Evolutionary conservation across 2,113 vertebrate genomes (phyloP), one percentile per base, ranked within the genome.

Genomic region (Malurus alboscapulatus): DNA sequence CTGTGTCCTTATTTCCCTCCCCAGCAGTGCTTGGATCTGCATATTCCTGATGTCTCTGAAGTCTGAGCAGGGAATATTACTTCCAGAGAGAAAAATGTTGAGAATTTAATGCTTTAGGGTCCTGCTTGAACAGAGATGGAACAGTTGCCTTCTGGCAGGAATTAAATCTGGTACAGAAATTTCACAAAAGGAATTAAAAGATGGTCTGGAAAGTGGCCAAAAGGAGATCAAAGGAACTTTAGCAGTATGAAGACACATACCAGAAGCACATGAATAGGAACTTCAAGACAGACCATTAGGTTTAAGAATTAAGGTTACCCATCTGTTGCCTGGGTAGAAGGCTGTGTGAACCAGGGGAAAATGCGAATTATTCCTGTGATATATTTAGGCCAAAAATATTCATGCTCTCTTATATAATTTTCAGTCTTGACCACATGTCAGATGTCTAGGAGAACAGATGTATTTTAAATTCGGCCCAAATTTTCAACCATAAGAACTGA

Each of bases 201-300:
- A 87, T 82, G 47, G 51, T 66, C 87, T 94, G 93, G 89, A 76
- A 94, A 80, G 32, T 17, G 51, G 81, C 87, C 91, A 92, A 92
- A 84, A 69, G 26, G 44, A 93, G 75, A 94, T 93, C 67, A 94
- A 92, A 96, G 62, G n/a, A 75, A 84, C 61, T 88, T 87, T 3
- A 87, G 73, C 84, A 89, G 63, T 77, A 93, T 40, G 47, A 87
- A 93, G 71, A 62, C 48, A 92, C 65, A 68, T 42, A 84, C 38
- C 36, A 24, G 74, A 92, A 91, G 59, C 42, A 89, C 42, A 83
- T 47, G 17, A 87, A 92, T 92, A 42, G 17, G 20, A 27, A 58
- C 54, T 85, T 87, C 58, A 94, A 83, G 67, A 71, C 26, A 87
- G 51, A 85, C 17, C 19, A 51, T 20, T 24, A 85, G 24, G 32